Evolutionary conservation across 2,888 invertebrate species (phyloP).

Genomic region (Eupeodes latifasciatus): DNA sequence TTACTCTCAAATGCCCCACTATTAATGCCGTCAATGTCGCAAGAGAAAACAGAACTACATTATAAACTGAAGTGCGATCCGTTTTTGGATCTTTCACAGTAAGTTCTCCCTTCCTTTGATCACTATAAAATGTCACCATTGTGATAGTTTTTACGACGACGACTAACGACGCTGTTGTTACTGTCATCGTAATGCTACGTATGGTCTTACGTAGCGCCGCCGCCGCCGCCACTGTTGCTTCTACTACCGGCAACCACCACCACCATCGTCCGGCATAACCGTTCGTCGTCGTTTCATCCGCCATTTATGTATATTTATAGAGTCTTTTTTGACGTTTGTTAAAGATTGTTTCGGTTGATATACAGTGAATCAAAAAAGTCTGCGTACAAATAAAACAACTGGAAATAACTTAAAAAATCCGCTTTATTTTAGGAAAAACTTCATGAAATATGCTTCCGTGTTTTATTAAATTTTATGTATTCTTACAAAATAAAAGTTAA

Average conservation of each 20-base stretch:
- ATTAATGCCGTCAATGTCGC: background rate
- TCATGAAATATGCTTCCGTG: too few relatives aligned
- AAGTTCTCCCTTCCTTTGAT: conserved; percentile 52
- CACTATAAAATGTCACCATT: conserved; percentile 41
- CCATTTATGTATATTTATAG: background rate
- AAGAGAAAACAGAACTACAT: background rate
- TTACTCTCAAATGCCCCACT: background rate
- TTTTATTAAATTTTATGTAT: too few relatives aligned
- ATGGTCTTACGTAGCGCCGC: conserved; percentile 61
- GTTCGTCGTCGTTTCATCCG: too few relatives aligned
- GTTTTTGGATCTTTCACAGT: conserved; percentile 66
- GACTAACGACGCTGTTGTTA: conserved; percentile 24
- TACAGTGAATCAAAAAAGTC: too few relatives aligned
- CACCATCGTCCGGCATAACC: too few relatives aligned
- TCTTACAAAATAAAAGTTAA: too few relatives aligned
- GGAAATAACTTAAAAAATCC: too few relatives aligned
- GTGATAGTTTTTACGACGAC: conserved; percentile 52
- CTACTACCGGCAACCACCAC: too few relatives aligned
- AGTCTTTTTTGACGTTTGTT: conserved; percentile 41
- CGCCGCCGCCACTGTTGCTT: background rate
- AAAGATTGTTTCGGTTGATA: conserved; percentile 20
- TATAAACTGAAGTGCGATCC: conserved; percentile 54
- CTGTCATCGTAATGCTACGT: conserved; percentile 41
- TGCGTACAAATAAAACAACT: too few relatives aligned
- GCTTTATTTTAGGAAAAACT: too few relatives aligned